Evolutionary conservation across 2,113 vertebrate species (phyloP), one percentile per base, ranked within the genome.

Genomic region (Perccottus glenii): DNA sequence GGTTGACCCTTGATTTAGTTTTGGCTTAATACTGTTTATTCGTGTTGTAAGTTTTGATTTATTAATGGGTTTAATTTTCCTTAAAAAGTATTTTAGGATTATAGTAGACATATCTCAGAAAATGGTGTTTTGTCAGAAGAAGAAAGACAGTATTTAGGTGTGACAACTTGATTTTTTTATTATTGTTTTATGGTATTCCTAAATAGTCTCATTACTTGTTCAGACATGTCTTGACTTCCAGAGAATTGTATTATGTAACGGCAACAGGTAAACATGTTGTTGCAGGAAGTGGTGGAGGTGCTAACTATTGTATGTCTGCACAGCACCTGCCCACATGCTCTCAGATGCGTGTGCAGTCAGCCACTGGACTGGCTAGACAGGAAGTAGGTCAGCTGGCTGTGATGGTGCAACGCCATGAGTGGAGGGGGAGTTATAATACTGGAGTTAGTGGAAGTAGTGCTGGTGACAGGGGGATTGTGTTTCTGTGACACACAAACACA

Each of bases 341-440:
- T 49, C 63, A 78, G 70, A 78, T 63, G 66, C 80, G 35, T 58
- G 52, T 84, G 70, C 56, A 81, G 83, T 87, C 59, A 80, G 75
- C 68, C 62, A 67, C 82, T 84, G 74, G 66, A 67, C 67, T 63
- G 84, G 58, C 77, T 65, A 85, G 88, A 89, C 87, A 83, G 89
- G 89, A 91, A 91, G 73, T 91, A 89, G 89, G 88, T 91, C 89
- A 91, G 84, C 85, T 87, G 85, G 74, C 75, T 82, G 68, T 82
- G 83, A 75, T 3, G 53, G 45, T 68, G 67, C 50, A 57, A 48
- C 44, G 49, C 35, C 32, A 9, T 53, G 72, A 46, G 60, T 33
- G 36, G 32, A n/a, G 53, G 72, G 60, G 40, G 58, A 36, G 60
- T 62, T 67, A 64, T 79, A 59, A 77, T 64, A 69, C 60, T 66